A percentile compares a stretch with the other conserved stretches of the same genome.
These are phyloP conservation scores for Buphagus erythrorhynchus DNA, from an alignment of 2,797 vertebrate species.

Conservation along the genomic window DNA sequence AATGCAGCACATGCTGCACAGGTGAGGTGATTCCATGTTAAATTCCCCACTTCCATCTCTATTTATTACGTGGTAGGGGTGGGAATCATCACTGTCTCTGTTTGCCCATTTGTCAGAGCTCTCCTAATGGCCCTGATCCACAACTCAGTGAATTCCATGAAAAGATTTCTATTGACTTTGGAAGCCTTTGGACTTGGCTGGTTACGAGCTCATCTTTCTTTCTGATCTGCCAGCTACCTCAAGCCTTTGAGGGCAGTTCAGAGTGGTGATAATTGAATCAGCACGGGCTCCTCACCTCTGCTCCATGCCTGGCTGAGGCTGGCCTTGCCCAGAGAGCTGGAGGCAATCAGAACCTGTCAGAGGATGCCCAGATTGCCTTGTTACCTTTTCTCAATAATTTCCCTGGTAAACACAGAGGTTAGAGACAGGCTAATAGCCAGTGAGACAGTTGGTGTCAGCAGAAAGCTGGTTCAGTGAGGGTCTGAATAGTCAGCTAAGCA, in stretches of 20 bases:
- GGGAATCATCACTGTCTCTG: background rate
- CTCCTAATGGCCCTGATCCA: background rate
- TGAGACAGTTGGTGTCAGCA: background rate
- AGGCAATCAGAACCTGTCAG: background rate
- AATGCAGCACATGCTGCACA: background rate
- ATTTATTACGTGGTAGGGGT: accelerated
- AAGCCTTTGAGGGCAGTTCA: background rate
- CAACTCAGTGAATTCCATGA: background rate
- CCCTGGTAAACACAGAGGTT: constrained; percentile 10
- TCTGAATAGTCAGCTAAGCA: background rate
- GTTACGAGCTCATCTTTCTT: background rate
- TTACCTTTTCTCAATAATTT: constrained; percentile 6
- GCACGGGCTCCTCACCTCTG: background rate
- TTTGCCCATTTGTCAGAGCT: background rate
- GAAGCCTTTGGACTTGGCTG: background rate
- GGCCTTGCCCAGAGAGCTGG: background rate
- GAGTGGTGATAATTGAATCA: background rate
- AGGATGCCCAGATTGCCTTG: background rate
- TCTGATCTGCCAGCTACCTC: background rate
- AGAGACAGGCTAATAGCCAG: constrained; percentile 27
- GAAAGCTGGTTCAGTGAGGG: background rate
- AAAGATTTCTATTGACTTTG: background rate
- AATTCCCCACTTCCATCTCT: background rate
- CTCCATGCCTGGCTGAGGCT: background rate
- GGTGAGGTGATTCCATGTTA: background rate